Evolutionary conservation across 2,888 invertebrate genomes (phyloP), one percentile per base, ranked within the genome.

Genomic region (Antheraea yamamai): DNA sequence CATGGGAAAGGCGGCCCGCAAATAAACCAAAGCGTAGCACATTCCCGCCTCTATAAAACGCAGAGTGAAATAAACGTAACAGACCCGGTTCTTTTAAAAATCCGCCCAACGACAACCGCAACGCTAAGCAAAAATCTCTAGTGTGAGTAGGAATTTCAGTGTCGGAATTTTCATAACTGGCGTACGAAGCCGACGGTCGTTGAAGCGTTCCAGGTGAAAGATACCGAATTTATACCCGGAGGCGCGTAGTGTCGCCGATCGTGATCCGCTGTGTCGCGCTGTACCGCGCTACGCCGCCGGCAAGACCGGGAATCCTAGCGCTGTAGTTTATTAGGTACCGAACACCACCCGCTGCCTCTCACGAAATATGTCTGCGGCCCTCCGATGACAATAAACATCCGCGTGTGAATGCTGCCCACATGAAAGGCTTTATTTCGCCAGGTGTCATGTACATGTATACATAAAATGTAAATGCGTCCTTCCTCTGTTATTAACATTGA

Each of bases 161-260:
- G 90, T 88, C 80, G 94, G 94, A 94, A 94, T 94, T 94, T 94
- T 94, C 94, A 94, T 94, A 94, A 93, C 93, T 85, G 90, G 88
- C 86, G 89, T 81, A 83, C 83, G 87, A 86, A 83, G 87, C 81
- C 85, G 84, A 79, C 85, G 85, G 87, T 83, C 86, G 88, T 82
- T 85, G 89, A 85, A 87, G 88, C 90, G 89, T 88, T 88, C 82
- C 87, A 90, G 88, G 91, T 90, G 90, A 86, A 89, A 88, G 91
- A 90, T 91, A 87, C 89, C 85, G 86, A 89, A 90, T 91, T 89
- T 89, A 89, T 90, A 86, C 88, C 89, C 89, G 84, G 85, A 87
- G 88, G 88, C 88, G 86, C 78, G 84, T 81, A 83, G 82, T 81
- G 84, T 78, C 81, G 79, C 83, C 86, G 85, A 87, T 88, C 87